Conservation (phyloP, 2,888 invertebrate species). For the Criorhina ranunculi region DNA sequence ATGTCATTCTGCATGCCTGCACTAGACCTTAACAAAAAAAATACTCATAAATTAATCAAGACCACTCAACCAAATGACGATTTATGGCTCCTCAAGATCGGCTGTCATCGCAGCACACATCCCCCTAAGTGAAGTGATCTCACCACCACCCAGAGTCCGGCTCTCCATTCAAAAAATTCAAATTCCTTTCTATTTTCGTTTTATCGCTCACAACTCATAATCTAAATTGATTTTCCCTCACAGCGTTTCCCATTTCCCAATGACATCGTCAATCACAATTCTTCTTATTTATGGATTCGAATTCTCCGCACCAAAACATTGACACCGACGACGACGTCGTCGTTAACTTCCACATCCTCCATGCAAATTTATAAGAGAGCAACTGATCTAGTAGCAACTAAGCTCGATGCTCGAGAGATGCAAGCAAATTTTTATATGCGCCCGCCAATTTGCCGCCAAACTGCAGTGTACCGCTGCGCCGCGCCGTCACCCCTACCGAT, state of each 20-base stretch:
- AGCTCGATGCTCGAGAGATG: conserved; percentile 50
- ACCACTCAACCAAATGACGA: conserved; percentile 49
- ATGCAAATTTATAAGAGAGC: conserved; percentile 61
- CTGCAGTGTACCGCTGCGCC: conserved; percentile 37
- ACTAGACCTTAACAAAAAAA: too few relatives aligned
- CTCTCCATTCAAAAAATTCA: conserved; percentile 34
- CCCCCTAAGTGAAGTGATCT: conserved; percentile 54
- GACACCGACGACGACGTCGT: neutral
- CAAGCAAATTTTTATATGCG: conserved; percentile 56
- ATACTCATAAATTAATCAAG: conserved; percentile 27
- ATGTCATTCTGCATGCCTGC: too few relatives aligned
- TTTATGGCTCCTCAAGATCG: conserved; percentile 54
- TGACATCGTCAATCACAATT: conserved; percentile 74
- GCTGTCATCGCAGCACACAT: conserved; percentile 57
- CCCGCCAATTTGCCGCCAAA: conserved; percentile 74
- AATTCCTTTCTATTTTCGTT: conserved; percentile 75
- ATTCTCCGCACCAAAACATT: conserved; percentile 57
- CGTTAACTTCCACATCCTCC: conserved; percentile 73
- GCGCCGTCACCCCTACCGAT: conserved; percentile 31
- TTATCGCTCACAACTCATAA: conserved; percentile 73
- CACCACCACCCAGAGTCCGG: conserved; percentile 18
- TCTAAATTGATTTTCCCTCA: conserved; percentile 71
- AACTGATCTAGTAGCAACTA: conserved; percentile 26
- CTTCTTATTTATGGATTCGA: conserved; percentile 56
- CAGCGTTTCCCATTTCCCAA: conserved; percentile 51